Base-by-base conservation (phyloP, 2,888 invertebrate species). In the Agrotis ipsilon region DNA sequence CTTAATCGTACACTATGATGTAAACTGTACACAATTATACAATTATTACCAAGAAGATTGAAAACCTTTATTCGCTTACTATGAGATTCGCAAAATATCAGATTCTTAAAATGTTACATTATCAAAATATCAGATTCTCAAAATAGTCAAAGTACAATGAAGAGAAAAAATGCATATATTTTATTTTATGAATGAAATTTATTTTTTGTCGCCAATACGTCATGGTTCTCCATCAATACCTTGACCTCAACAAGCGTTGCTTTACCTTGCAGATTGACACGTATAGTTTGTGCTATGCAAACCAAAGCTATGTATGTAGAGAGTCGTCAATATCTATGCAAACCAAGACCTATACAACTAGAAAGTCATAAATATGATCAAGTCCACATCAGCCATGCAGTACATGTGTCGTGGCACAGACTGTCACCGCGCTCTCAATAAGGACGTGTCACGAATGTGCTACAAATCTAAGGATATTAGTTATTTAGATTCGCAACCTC, bases 401-500 rank as follows among this genome's bases (percentile, higher is more conserved):
- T 43, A 48, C 27, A 57, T 39, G 48, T n/a, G n/a, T 16, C 7
- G n/a, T 43, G 55, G 55, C 27, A 57, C 24, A 32, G 55, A 39
- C 11, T 72, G 73, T 61, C 49, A 51, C 78, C 46, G 6, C 46
- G n/a, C 57, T 32, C n/a, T n/a, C 73, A 59, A 49, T 54, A 62
- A 59, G 24, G 39, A 62, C 68, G 61, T 76, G 76, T 62, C 57
- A 24, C 16, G 61, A 58, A 52, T 55, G n/a, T 46, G 54, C 63
- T 18, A 68, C 72, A 66, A 68, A 83, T 81, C 65, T 69, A 68
- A 48, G 18, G 19, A 46, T 45, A 43, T 73, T 46, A 52, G 52
- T 55, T 72, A 78, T 78, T 73, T 72, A 48, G 43, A 73, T 59
- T 78, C 32, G 9, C n/a, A 32, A 78, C 48, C 78, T 43, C 27